A percentile compares a stretch with the other conserved stretches of the same genome.
phyloP scores from a whole-genome alignment of 2,888 invertebrate species.

The Dermolepida albohirtum region DNA sequence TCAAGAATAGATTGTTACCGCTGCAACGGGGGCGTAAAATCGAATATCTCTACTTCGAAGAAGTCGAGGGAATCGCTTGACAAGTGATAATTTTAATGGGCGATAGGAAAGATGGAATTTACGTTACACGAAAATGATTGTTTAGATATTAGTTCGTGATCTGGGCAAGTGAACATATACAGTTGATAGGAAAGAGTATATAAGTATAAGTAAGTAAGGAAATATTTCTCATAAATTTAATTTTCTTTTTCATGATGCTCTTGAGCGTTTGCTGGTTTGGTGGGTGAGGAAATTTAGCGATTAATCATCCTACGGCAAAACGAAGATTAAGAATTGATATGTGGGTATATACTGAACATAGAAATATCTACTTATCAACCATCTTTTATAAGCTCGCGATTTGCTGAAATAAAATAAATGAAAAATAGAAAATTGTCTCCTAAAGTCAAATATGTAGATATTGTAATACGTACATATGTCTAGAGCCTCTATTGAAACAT shows the following conservation, averaged over 20 bases:
- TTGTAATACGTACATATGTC: too few species aligned
- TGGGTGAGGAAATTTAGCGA: conserved; percentile 3
- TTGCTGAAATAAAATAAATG: too few species aligned
- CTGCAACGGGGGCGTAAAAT: conserved; percentile 29
- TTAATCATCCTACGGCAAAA: conserved; percentile 17
- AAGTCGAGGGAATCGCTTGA: conserved; percentile 4
- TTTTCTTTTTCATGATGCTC: background rate
- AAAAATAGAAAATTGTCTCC: too few species aligned
- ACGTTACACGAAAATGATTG: conserved; percentile 14
- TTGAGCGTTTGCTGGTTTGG: background rate
- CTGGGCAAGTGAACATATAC: too few species aligned
- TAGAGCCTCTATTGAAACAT: too few species aligned
- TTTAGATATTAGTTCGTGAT: conserved; percentile 1
- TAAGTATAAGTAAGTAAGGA: background rate
- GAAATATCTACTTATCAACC: too few species aligned
- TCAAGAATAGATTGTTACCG: conserved; percentile 26
- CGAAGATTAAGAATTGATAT: conserved; percentile 14
- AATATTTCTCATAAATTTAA: conserved; percentile 16
- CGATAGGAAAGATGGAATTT: conserved; percentile 19
- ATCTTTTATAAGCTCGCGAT: too few species aligned
- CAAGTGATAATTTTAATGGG: conserved; percentile 31
- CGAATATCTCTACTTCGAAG: conserved; percentile 5
- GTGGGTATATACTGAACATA: conserved; percentile 3
- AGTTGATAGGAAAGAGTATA: background rate
- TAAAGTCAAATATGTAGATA: too few species aligned